These are phyloP conservation scores for Podilymbus podiceps DNA, from an alignment of 2,113 vertebrate species.

Conservation along the genomic window DNA sequence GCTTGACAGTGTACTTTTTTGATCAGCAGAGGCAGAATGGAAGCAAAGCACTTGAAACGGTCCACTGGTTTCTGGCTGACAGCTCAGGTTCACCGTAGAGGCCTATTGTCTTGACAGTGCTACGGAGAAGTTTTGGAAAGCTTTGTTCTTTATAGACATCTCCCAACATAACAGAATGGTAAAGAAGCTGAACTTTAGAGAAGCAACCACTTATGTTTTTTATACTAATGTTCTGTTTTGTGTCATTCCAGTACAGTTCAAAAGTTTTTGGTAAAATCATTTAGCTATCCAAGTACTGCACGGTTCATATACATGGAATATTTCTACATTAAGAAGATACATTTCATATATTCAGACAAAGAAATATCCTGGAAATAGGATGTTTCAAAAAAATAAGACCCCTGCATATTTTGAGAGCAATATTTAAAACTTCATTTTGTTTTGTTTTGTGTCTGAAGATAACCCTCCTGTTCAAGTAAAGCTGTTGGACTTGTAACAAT, in stretches of 20 bases:
- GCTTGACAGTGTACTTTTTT: not conserved
- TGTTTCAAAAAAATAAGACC: not conserved
- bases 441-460: not conserved
- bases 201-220: not conserved
- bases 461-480: not conserved
- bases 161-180: not conserved
- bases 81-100: not conserved
- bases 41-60: conserved; percentile 3
- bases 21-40: not conserved
- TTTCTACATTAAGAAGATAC: not conserved
- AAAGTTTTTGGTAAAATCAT: not conserved
- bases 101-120: not conserved
- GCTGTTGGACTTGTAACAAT: not conserved
- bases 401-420: not conserved
- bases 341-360: not conserved
- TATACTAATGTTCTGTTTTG: not conserved
- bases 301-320: not conserved
- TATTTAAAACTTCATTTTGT: not conserved
- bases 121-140: not conserved
- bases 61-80: not conserved
- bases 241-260: not conserved
- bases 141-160: not conserved
- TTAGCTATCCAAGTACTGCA: not conserved
- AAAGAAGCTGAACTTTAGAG: not conserved
- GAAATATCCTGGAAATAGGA: not conserved